Percentiles rank a stretch among this genome's conserved stretches.
Evolutionary conservation across 2,888 invertebrate species (phyloP).

Genomic region (Drosophila neonasuta): DNA sequence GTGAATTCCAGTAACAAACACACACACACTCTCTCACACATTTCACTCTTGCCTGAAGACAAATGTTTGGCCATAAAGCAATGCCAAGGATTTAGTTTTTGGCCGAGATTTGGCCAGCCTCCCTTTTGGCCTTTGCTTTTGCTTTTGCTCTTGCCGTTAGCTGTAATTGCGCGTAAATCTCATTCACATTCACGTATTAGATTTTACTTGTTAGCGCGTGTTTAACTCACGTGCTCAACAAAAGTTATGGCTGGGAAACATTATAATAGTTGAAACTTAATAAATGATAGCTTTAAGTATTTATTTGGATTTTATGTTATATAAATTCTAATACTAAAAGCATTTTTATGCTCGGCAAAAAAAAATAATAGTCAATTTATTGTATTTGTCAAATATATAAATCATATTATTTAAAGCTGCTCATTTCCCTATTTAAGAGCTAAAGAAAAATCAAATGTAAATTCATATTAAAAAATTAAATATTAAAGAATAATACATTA

Average conservation of each 20-base stretch:
- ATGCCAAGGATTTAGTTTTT: slow-evolving; percentile 51
- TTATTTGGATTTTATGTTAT: no score
- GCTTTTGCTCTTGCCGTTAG: background rate
- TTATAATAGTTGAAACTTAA: background rate
- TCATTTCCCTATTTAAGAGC: no score
- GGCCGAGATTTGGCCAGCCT: slow-evolving; percentile 41
- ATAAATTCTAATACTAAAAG: no score
- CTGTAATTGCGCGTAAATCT: slow-evolving; percentile 58
- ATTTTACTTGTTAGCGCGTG: slow-evolving; percentile 4
- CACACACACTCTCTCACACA: slow-evolving; percentile 25
- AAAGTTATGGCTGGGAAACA: background rate
- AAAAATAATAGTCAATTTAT: no score
- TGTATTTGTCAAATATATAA: no score
- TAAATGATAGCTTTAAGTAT: background rate
- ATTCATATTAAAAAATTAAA: no score
- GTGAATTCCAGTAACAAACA: slow-evolving; percentile 36
- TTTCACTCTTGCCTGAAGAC: slow-evolving; percentile 22
- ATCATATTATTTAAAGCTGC: no score
- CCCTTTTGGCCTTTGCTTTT: slow-evolving; percentile 6
- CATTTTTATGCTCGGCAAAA: no score
- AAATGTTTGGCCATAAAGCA: slow-evolving; percentile 55
- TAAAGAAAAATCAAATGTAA: no score
- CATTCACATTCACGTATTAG: slow-evolving; percentile 3
- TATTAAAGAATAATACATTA: no score
- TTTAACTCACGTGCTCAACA: background rate